phyloP scores from a whole-genome alignment of 2,113 vertebrate species.

The Bubo blakistoni region DNA sequence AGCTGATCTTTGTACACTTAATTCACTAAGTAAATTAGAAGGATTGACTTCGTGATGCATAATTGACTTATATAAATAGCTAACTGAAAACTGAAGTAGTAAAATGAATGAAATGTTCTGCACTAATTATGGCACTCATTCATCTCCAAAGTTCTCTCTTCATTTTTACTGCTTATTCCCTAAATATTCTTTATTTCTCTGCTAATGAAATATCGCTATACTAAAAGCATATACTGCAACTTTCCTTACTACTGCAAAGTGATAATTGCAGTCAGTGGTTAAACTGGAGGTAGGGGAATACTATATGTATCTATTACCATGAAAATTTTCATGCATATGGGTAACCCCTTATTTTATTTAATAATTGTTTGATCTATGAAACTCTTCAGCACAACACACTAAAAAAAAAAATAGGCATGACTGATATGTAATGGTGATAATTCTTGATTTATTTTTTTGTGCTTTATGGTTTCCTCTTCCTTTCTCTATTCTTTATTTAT shows the following conservation, averaged over 20 bases:
- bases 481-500: background rate
- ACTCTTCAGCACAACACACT: background rate
- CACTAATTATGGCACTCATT: background rate
- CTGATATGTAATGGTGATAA: background rate
- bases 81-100: background rate
- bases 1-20: background rate
- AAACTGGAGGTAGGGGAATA: background rate
- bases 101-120: background rate
- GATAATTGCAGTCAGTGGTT: background rate
- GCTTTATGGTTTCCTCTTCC: background rate
- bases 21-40: conserved; percentile 27
- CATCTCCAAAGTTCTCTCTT: background rate
- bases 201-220: background rate
- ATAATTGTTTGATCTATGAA: background rate
- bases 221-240: background rate
- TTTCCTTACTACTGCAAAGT: background rate
- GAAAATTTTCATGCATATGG: background rate
- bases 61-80: conserved; percentile 16
- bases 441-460: background rate
- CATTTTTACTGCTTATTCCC: background rate
- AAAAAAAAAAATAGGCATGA: background rate
- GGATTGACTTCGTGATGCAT: background rate
- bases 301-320: fast-evolving
- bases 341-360: background rate
- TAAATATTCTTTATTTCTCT: background rate